Evolutionary conservation across 1,140 invertebrate genomes (phyloP), one percentile per base, ranked within the genome.

Genomic region (Lasioglossum baleicum): DNA sequence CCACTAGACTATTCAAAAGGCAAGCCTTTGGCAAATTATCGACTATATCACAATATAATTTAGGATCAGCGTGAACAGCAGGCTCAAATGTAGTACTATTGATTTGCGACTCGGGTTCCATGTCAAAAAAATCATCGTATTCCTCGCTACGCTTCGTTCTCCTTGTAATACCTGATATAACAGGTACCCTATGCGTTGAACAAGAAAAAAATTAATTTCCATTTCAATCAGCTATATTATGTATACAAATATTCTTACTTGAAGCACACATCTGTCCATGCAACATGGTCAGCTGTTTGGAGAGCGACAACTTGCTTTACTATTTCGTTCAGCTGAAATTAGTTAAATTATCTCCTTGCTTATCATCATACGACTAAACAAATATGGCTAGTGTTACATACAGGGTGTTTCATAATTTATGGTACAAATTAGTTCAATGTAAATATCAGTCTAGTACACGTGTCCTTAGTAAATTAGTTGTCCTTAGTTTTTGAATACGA

Each of bases 221-320:
- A 60, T 63, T 44, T 70, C n/a, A 56, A 22, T 44, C 68, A 68
- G 68, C 75, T 63, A 31, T 61, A 60, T 51, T 51, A 58, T 75
- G 17, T 0, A 53, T n/a, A 40, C 20, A 51, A 22, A 13, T 82
- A 81, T 80, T 83, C 93, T 89, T 94, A 95, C 94, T 95, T 95
- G 84, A 95, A 95, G 90, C 96, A 96, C 60, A 96, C 92, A 86
- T 96, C 94, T 53, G 93, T 91, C 91, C 95, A 94, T 35, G 91
- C 91, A 84, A 94, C 93, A 35, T 78, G 88, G 65, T 89, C 80
- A 7, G 65, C 48, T 15, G 88, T 88, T 76, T 87, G 83, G 35
- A 63, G 63, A 66, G 66, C 74, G 53, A 91, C 85, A 20, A 92
- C 77, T 75, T 85, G 67, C 75, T 91, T 89, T 22, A 90, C 92